A percentile compares a stretch with the other conserved stretches of the same genome.
phyloP scores from a whole-genome alignment of 1,140 invertebrate genomes.

The Aphelenchoides besseyi region DNA sequence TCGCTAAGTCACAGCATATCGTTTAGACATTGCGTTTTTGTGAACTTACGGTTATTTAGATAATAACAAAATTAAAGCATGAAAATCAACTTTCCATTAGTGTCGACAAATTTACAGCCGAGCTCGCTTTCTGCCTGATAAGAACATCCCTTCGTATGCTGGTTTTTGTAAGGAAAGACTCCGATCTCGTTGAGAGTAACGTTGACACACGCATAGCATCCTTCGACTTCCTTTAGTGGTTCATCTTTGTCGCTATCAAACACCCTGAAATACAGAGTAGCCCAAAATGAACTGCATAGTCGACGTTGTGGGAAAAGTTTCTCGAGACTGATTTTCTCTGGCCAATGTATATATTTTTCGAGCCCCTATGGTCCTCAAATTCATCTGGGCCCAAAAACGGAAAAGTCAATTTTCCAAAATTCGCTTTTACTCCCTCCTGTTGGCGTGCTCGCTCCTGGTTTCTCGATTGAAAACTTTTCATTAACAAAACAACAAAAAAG shows the following conservation, averaged over 20 bases:
- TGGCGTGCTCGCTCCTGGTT: no score
- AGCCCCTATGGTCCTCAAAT: no score
- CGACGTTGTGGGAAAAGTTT: no score
- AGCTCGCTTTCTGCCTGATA: not conserved
- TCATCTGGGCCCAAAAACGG: no score
- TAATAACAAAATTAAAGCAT: not conserved
- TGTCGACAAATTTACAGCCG: not conserved
- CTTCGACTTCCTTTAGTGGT: not conserved
- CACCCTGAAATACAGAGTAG: no score
- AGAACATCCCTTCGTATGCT: not conserved
- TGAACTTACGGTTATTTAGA: not conserved
- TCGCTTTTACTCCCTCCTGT: no score
- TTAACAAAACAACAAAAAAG: no score
- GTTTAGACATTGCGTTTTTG: not conserved
- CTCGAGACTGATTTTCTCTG: no score
- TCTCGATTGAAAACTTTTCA: no score
- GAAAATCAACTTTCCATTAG: not conserved
- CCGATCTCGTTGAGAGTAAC: not conserved
- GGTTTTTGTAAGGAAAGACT: not conserved
- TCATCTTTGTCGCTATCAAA: not conserved
- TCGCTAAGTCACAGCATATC: not conserved
- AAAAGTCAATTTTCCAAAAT: no score
- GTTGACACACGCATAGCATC: constrained; percentile 11
- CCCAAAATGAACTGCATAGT: no score
- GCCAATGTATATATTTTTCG: no score